phyloP scores from a whole-genome alignment of 2,888 invertebrate species.

The Agrochola macilenta region DNA sequence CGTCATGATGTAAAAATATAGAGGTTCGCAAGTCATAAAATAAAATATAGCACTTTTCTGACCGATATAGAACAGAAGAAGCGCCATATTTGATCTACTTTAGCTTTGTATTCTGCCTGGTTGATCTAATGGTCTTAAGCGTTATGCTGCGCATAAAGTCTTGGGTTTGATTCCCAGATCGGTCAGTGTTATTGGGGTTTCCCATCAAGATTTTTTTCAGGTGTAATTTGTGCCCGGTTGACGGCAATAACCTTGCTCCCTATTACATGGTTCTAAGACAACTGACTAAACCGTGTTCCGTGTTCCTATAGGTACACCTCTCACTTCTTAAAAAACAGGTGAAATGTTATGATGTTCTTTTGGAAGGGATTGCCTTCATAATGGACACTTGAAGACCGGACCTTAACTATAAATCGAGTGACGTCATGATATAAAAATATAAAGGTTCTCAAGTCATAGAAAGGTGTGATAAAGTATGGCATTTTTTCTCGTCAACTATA shows the following conservation, averaged over 20 bases:
- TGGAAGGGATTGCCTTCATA: neutral
- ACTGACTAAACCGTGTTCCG: neutral
- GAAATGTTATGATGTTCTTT: neutral
- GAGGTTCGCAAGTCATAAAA: neutral
- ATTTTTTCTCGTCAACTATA: neutral
- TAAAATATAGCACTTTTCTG: neutral
- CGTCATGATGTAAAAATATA: constrained; percentile 31
- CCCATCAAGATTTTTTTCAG: neutral
- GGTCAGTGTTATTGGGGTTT: neutral
- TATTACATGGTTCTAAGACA: neutral
- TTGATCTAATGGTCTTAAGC: neutral
- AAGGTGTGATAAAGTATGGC: neutral
- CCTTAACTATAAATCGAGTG: constrained; percentile 38
- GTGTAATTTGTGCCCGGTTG: neutral
- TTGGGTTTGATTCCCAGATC: neutral
- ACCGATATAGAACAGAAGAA: no score
- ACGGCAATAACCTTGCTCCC: neutral
- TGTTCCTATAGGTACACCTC: neutral
- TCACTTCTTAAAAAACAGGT: neutral
- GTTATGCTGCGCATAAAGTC: neutral
- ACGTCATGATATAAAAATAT: constrained; percentile 21
- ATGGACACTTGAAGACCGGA: constrained; percentile 39
- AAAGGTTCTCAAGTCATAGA: neutral
- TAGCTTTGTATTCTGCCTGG: neutral
- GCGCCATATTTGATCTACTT: neutral